Base-by-base conservation (phyloP, 2,888 invertebrate species). In the Dryococelus australis region DNA sequence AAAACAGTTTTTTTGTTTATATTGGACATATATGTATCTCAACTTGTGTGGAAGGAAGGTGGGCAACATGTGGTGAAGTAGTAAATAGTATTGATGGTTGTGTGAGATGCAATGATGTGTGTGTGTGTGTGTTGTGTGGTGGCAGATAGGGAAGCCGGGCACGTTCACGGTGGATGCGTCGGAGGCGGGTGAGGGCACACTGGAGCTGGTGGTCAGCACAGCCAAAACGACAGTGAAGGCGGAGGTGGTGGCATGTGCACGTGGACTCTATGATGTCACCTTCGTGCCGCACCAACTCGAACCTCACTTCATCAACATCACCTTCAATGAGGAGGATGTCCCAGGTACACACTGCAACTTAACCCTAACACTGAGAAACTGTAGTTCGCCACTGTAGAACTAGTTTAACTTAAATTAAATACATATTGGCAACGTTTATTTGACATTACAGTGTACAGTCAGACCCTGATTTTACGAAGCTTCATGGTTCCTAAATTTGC, bases 91-190 rank as follows among this genome's bases (percentile, higher is more conserved):
- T 1, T 35, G 35, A 8, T 13, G 47, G 47, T 47, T 47, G 26
- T 8, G 79, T 79, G 79, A 27, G 27, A 24, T 79, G 27, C 79
- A 65, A 0, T 24, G 24, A 27, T 16, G 20, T 16, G 20, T 10
- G 79, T 8, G 79, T 79, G 24, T 79, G 79, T 79, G 65, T 65
- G 79, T 28, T 20, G 3, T 28, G 12, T 80, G 35, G 35, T 0
- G 26, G n/a, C 95, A 96, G 92, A 94, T 98, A 16, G 97, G 97
- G 8, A 96, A 97, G 90, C 97, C 98, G 0, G 96, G 98, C 0
- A 98, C 98, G 0, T 98, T 98, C 92, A 97, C 97, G 90, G 98
- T 99, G 65, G 98, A 99, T 93, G 98, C 98, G 0, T 97, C 98
- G 0, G 97, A 98, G 91, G 98, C 99, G 3, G 99, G 99, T 0